These are phyloP conservation scores for Leptopilina syphax DNA, from an alignment of 2,888 invertebrate species.

Conservation along the genomic window DNA sequence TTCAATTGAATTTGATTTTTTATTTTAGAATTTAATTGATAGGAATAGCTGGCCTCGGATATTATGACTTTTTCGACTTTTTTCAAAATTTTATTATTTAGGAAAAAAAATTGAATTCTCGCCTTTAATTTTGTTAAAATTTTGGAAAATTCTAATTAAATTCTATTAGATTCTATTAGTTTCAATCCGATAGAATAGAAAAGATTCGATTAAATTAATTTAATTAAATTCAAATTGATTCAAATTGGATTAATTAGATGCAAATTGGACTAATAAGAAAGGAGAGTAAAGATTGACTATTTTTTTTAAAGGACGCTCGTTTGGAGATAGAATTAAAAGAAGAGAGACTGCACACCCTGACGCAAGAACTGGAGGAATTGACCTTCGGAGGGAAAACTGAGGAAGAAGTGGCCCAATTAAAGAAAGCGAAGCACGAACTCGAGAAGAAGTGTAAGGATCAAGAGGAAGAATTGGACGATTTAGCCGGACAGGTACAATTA, in stretches of 20 bases:
- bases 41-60: too few species aligned
- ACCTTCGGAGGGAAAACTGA: conserved; percentile 89
- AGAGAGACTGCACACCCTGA: conserved; percentile 88
- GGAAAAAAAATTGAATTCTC: too few species aligned
- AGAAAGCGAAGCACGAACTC: conserved; percentile 91
- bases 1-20: too few species aligned
- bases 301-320: conserved; percentile 84
- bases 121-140: too few species aligned
- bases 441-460: conserved; percentile 91
- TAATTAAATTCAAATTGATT: conserved; percentile 14
- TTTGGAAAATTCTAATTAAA: too few species aligned
- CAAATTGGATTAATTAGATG: neutral
- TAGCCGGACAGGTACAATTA: conserved; percentile 93
- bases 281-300: neutral
- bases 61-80: too few species aligned
- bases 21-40: too few species aligned
- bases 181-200: too few species aligned
- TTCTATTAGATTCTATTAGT: too few species aligned
- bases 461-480: conserved; percentile 97
- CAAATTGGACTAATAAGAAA: too few species aligned
- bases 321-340: conserved; percentile 93
- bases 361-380: conserved; percentile 91
- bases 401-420: conserved; percentile 89
- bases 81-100: too few species aligned
- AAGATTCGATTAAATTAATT: too few species aligned